Conservation (phyloP, 2,113 vertebrate species). For the Sinocyclocheilus maitianheensis region DNA sequence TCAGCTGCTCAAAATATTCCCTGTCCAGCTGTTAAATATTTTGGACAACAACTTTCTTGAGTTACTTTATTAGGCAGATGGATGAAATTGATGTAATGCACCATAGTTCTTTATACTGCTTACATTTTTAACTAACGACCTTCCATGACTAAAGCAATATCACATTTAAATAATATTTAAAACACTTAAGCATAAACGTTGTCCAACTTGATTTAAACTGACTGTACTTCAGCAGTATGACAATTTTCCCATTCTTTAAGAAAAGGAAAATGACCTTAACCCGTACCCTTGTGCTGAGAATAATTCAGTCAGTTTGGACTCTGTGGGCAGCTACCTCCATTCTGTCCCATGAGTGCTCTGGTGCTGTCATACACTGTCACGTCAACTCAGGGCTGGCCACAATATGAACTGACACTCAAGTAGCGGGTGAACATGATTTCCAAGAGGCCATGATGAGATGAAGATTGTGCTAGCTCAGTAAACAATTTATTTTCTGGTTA, state of each 20-base stretch:
- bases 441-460: conserved; percentile 32
- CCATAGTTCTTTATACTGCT: not conserved
- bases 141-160: not conserved
- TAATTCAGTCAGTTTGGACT: conserved; percentile 50
- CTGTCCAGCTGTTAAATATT: conserved; percentile 56
- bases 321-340: conserved; percentile 59
- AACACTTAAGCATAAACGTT: not conserved
- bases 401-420: conserved; percentile 53
- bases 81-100: not conserved
- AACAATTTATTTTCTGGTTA: conserved; percentile 46
- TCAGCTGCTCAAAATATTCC: conserved; percentile 62
- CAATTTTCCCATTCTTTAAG: conserved; percentile 25
- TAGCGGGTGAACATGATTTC: conserved; percentile 37
- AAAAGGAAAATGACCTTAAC: conserved; percentile 44
- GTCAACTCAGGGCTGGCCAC: conserved; percentile 54
- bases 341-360: conserved; percentile 60
- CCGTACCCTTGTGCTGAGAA: conserved; percentile 28
- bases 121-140: not conserved
- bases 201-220: not conserved
- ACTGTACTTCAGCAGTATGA: not conserved
- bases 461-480: conserved; percentile 32
- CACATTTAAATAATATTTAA: not conserved
- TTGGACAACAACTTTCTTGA: conserved; percentile 41
- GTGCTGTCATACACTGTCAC: conserved; percentile 67
- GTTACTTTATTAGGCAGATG: not conserved